A percentile compares a stretch with the other conserved stretches of the same genome.
phyloP scores from a whole-genome alignment of 2,113 vertebrate genomes.

The Irena cyanogastra region DNA sequence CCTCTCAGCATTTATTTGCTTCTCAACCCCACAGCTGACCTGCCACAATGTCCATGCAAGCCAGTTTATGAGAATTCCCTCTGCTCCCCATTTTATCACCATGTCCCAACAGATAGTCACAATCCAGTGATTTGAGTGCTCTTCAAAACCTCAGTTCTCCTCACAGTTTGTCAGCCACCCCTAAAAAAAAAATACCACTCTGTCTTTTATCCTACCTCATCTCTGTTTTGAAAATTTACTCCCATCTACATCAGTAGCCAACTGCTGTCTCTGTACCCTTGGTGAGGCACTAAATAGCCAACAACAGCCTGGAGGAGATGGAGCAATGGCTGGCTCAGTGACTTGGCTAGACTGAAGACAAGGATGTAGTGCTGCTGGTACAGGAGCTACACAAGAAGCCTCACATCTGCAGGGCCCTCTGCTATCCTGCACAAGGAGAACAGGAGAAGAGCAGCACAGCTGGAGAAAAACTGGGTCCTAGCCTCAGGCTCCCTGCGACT shows the following conservation, averaged over 20 bases:
- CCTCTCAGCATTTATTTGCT: not conserved
- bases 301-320: not conserved
- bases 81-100: not conserved
- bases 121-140: not conserved
- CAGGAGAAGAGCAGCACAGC: accelerated
- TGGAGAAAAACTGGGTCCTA: not conserved
- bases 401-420: accelerated
- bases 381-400: accelerated
- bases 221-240: not conserved
- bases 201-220: not conserved
- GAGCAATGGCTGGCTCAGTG: not conserved
- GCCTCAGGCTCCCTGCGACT: not conserved
- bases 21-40: not conserved
- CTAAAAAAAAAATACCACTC: not conserved
- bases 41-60: accelerated
- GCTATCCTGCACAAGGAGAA: not conserved
- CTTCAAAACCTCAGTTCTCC: not conserved
- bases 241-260: not conserved
- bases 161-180: not conserved
- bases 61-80: not conserved
- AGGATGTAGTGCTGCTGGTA: not conserved
- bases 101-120: not conserved
- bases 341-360: not conserved
- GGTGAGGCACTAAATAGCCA: not conserved
- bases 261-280: not conserved